A percentile compares a stretch with the other conserved stretches of the same genome.
Evolutionary conservation across 2,888 invertebrate genomes (phyloP).

Genomic region (Dicyrtoma fusca): DNA sequence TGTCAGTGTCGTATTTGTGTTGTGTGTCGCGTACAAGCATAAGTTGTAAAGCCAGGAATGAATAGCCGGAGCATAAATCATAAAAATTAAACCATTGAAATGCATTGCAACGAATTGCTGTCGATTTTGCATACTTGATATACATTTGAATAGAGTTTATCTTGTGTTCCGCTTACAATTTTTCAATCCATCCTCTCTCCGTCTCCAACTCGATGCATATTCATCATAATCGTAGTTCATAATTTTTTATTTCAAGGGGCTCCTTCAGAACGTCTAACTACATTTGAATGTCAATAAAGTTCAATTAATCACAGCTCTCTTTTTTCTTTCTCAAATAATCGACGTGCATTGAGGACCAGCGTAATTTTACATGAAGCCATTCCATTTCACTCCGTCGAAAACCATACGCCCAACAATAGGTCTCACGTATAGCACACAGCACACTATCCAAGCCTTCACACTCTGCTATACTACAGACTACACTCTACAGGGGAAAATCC

Average conservation of each 20-base stretch:
- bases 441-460: no score
- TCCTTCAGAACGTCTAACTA: constrained; percentile 17
- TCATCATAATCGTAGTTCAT: no score
- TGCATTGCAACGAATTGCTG: constrained; percentile 23
- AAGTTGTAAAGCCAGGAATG: constrained; percentile 1
- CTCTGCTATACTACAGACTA: no score
- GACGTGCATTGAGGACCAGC: no score
- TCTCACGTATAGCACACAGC: no score
- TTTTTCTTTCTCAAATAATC: constrained; percentile 1
- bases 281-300: constrained; percentile 36
- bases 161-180: background rate
- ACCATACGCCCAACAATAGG: no score
- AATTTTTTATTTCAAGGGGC: constrained; percentile 6
- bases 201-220: no score
- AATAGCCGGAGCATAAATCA: constrained; percentile 24
- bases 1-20: no score
- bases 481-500: no score
- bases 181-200: constrained; percentile 6
- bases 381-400: no score
- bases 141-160: constrained; percentile 26
- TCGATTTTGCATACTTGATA: constrained; percentile 31
- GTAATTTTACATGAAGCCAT: no score
- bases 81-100: constrained; percentile 23
- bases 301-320: constrained; percentile 32
- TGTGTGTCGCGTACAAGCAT: background rate